Base-by-base conservation (phyloP, 2,797 vertebrate species). In the Erpetoichthys calabaricus region DNA sequence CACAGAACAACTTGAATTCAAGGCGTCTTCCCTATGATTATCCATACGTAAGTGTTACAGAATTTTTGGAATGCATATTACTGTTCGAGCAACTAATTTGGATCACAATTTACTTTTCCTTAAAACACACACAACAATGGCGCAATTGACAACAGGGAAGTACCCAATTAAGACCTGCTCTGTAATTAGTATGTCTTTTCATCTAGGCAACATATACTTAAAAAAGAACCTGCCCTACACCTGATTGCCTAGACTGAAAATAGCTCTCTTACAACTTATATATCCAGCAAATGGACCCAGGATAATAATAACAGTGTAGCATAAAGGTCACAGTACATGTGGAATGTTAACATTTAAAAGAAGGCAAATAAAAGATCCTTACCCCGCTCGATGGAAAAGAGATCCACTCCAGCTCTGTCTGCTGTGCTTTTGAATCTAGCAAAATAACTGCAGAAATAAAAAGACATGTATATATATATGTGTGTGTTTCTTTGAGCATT, bases 401-500 rank as follows among this genome's bases (percentile, higher is more conserved):
- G 84, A 99, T 94, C 95, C 95, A 99, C 85, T 99, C 94, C 82
- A 97, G 78, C 60, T 99, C 94, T 76, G 95, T 99, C 80, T 99
- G 95, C 84, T 97, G 94, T 82, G 94, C 94, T 91, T 97, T 99
- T 70, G 95, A 98, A 82, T 98, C 95, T 89, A 99, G 76, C 72
- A 99, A 85, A 79, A 91, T 88, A 85, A 99, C 95, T 98, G 73
- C 73, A 85, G 86, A 53, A 47, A 3, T 2, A 1, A 55, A 52
- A 4, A 53, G 60, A 43, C 55, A 45, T 50, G n/a, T 50, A 50
- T 50, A 50, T 50, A 50, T 50, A 50, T 50, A 50, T 50, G 6
- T 50, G n/a, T 50, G n/a, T n/a, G n/a, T 50, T 7, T n/a, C 7
- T n/a, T 7, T n/a, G 25, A 25, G 25, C 25, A 25, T 25, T 25